Evolutionary conservation across 2,888 invertebrate species (phyloP), one percentile per base, ranked within the genome.

Genomic region (Plebejus melissa): DNA sequence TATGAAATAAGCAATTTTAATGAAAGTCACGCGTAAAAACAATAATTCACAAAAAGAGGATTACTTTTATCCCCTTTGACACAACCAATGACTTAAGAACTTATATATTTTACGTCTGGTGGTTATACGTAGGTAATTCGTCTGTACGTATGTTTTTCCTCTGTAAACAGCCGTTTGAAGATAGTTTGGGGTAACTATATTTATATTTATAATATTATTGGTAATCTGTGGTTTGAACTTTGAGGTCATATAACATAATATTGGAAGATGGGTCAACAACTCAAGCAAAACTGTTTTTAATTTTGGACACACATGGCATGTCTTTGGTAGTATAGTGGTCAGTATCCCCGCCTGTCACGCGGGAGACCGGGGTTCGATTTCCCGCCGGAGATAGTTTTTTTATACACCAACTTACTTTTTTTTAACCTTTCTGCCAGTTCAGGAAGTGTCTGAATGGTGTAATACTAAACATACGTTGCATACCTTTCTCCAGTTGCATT

Each of bases 311-410:
- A 0, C 1, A 3, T 0, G 5, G 1, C 7, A 46, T 13, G 65
- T 92, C 92, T 89, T 92, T 92, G 93, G 93, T 94, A 94, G 93
- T 94, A 46, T 46, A 46, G 46, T 46, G 46, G 46, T 46, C 9
- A 46, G 46, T 46, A 46, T 46, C 46, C 46, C 94, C 93, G 94
- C 94, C 93, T 94, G 93, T 94, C 93, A 93, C 93, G 93, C 93
- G 94, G 93, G 93, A 94, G 94, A 94, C 94, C 93, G 92, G 93
- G 94, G 94, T 94, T 94, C 94, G 93, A 94, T 94, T 94, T 93
- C 93, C 94, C 91, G 94, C 92, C 92, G 93, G 89, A 80, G 82
- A 83, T 81, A 54, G 11, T 0, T 9, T 32, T 32, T 32, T 32
- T 32, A 2, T 32, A 32, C 2, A 2, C 32, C 32, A 32, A 32